Evolutionary conservation across 23 tunicate species (phyloP), one percentile per base, ranked within the genome.

Genomic region (Clavelina lepadiformis): DNA sequence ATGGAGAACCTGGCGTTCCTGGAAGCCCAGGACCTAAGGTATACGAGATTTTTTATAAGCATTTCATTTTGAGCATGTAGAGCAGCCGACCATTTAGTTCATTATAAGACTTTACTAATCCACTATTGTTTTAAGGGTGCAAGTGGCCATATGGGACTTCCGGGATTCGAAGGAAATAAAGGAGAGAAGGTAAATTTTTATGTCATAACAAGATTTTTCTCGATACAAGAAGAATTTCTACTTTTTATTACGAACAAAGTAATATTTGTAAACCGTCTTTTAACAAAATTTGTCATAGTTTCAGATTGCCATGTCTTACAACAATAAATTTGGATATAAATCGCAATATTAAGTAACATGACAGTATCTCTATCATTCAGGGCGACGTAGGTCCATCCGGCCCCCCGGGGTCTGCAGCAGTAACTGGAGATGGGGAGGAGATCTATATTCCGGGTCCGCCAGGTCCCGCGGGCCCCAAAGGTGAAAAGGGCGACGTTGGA

Each of bases 401-500:
- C 7, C 84, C 69, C 31, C 75, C 75, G 1, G 84, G 84, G 24
- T 69, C 69, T 2, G 61, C 75, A 31, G 82, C 73, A n/a, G 33
- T 53, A 1, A 45, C 31, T 3, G 38, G 30, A 3, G 51, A 5
- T 23, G 5, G 36, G 13, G 54, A 35, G 19, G 58, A 22, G 25
- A 45, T 13, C 41, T 25, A 5, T 5, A 46, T 66, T 46, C 27
- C 30, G 7, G 72, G 57, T 6, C 37, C 51, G n/a, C n/a, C n/a
- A 23, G 15, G 11, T 33, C 37, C 51, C 0, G 31, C 54, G 29
- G 84, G 84, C 24, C 75, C 53, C 15, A 78, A 78, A 47, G 84
- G 84, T 6, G 68, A 68, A 29, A 78, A 78, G 51, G 84, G 84
- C 1, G 84, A 78, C 2, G 69, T 47, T n/a, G 84, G 84, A 20